Evolutionary conservation across 2,888 invertebrate genomes (phyloP), one percentile per base, ranked within the genome.

Genomic region (Biston betularia): DNA sequence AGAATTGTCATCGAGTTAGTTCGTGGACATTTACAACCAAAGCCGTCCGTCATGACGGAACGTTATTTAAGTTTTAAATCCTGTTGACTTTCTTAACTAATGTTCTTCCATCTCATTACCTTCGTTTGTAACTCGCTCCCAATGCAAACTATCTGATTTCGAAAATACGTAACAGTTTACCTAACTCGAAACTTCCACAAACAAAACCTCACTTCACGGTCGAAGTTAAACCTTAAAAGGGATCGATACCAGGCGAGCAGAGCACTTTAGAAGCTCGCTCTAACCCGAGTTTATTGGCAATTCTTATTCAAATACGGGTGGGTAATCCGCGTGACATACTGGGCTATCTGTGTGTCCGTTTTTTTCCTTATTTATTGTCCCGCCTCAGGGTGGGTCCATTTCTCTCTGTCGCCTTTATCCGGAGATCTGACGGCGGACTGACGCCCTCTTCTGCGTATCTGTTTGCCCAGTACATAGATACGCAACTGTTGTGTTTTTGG

Each of bases 341-440:
- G 86, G 86, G 83, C 87, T 86, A 88, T 89, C 87, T 87, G 83
- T 79, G 79, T 86, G 89, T 88, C 88, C 87, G 84, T 82, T 89
- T 88, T 72, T 87, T 89, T 88, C 87, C 83, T 89, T 92, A 90
- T 91, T 92, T 90, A 89, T 89, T 73, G 79, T 79, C 80, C 83
- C 84, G 82, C 83, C 75, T 79, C 77, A 77, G 80, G 86, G 81
- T 80, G 78, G 86, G 84, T 86, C 89, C 90, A 90, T 92, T 92
- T 89, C 88, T 92, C 91, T 90, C 87, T 88, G 91, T 92, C 91
- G 84, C 83, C 84, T 87, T 89, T 91, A 91, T 91, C 91, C 86
- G 77, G 75, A 84, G 84, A 92, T 92, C 92, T 89, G 91, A 90
- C 89, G 89, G 82, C 81, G 76, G 85, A 87, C 85, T 88, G 90